Conservation (phyloP, 2,888 invertebrate genomes). For the Thysanoteuthis rhombus region DNA sequence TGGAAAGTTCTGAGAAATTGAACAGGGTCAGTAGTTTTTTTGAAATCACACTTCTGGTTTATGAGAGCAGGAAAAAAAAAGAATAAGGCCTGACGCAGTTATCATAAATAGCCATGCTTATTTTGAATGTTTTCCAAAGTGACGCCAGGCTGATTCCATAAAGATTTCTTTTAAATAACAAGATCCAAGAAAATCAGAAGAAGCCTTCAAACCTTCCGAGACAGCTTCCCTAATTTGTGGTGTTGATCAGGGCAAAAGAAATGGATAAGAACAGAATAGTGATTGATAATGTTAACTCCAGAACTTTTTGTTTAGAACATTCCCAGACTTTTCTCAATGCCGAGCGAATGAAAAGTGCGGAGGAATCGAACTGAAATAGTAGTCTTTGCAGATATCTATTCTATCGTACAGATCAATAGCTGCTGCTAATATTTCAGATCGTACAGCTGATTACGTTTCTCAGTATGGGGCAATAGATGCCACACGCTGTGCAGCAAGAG, state of each 20-base stretch:
- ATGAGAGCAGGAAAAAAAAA: background rate
- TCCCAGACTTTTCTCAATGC: background rate
- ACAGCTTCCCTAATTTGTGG: background rate
- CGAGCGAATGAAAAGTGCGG: background rate
- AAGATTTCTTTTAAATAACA: background rate
- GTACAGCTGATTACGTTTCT: background rate
- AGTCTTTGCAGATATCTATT: background rate
- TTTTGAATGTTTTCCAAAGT: background rate
- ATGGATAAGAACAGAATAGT: background rate
- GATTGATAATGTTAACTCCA: background rate
- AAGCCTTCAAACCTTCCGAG: background rate
- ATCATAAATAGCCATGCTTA: background rate
- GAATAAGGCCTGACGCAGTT: background rate
- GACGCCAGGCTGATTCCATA: background rate
- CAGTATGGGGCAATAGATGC: background rate
- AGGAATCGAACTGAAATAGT: background rate
- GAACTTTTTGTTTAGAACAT: background rate
- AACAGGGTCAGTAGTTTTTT: too few relatives aligned
- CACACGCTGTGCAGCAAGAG: background rate
- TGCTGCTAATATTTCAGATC: background rate
- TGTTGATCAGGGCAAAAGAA: background rate
- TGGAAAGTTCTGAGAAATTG: too few relatives aligned
- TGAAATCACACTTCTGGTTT: too few relatives aligned
- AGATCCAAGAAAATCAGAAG: background rate
- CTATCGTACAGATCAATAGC: background rate